Percentiles rank a stretch among this genome's conserved stretches.
phyloP scores from a whole-genome alignment of 2,888 invertebrate species.

The Gryllus longicercus region DNA sequence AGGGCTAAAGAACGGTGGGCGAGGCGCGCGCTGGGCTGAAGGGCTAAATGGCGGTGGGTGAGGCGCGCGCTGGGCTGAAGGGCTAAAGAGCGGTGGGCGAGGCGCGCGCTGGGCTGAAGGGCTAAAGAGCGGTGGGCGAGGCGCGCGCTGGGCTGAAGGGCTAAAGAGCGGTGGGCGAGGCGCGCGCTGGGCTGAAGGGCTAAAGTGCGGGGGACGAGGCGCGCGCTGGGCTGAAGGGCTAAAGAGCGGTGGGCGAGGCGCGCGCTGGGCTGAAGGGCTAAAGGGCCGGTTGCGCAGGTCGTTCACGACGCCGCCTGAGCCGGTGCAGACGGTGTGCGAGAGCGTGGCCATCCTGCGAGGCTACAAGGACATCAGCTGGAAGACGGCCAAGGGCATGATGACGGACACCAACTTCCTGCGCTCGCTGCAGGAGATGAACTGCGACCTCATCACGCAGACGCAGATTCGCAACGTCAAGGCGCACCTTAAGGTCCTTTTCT shows the following conservation, averaged over 20 bases:
- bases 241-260: too few relatives aligned
- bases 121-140: too few relatives aligned
- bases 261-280: too few relatives aligned
- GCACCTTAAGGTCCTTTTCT: conserved; percentile 63
- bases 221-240: too few relatives aligned
- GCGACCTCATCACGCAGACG: conserved; percentile 66
- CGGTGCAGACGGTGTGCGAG: conserved; percentile 86
- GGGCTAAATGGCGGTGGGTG: too few relatives aligned
- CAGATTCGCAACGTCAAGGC: conserved; percentile 68
- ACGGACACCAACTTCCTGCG: conserved; percentile 80
- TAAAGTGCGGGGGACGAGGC: too few relatives aligned
- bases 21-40: too few relatives aligned
- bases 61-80: too few relatives aligned
- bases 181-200: conserved; percentile 52
- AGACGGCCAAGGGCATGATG: conserved; percentile 89
- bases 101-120: too few relatives aligned
- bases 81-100: too few relatives aligned
- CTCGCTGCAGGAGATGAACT: conserved; percentile 81
- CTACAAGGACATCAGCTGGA: conserved; percentile 83
- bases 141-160: not conserved
- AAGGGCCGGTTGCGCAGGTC: conserved; percentile 54
- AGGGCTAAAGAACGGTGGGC: too few relatives aligned
- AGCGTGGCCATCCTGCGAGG: conserved; percentile 83
- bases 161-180: conserved; percentile 45
- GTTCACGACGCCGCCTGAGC: conserved; percentile 85